Conservation (phyloP, 2,113 vertebrate genomes). For the Stictonetta naevosa region DNA sequence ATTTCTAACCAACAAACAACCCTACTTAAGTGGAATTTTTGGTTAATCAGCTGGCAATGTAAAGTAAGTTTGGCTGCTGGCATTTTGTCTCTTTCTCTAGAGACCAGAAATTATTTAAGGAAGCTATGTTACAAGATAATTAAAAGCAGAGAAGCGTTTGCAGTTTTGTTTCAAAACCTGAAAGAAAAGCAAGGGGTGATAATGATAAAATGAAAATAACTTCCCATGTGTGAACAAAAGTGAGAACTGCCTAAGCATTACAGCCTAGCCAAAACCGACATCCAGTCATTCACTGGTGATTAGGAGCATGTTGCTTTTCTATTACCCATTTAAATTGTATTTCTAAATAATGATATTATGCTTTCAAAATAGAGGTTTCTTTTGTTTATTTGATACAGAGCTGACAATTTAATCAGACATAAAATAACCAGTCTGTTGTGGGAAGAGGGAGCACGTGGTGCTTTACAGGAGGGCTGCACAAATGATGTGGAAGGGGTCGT, state of each 20-base stretch:
- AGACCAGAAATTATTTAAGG: not conserved
- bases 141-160: slow-evolving; percentile 50
- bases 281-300: not conserved
- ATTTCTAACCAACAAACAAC: not conserved
- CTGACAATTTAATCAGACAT: not conserved
- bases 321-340: not conserved
- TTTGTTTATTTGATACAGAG: not conserved
- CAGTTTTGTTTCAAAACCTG: slow-evolving; percentile 23
- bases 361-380: not conserved
- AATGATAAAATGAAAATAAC: slow-evolving; percentile 29
- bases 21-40: not conserved
- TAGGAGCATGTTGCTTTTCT: not conserved
- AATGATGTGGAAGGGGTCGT: accelerated
- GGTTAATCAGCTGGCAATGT: not conserved
- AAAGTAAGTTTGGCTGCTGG: not conserved
- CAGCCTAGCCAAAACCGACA: not conserved
- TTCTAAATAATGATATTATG: not conserved
- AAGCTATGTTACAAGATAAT: not conserved
- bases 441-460: not conserved
- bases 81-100: not conserved
- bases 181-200: slow-evolving; percentile 17
- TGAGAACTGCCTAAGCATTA: not conserved
- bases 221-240: not conserved
- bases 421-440: accelerated
- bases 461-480: not conserved